A percentile compares a stretch with the other conserved stretches of the same genome.
Conservation (phyloP, 2,888 invertebrate species). For the Brachynemurus nebulosus region DNA sequence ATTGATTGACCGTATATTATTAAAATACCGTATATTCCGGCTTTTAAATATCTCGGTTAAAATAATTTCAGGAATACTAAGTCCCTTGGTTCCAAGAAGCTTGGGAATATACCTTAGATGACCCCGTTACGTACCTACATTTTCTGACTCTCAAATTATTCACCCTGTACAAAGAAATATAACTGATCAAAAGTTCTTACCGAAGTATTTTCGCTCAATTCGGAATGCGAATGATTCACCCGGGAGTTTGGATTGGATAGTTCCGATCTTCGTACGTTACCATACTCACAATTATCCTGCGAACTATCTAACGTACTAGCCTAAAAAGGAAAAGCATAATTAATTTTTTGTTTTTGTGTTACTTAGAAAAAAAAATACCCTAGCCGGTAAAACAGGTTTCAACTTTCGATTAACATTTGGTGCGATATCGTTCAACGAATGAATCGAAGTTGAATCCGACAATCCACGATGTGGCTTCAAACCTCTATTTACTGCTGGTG, state of each 20-base stretch:
- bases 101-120: no score
- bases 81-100: no score
- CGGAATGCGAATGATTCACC: conserved; percentile 32
- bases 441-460: conserved; percentile 32
- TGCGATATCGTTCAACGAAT: conserved; percentile 31
- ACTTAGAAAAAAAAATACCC: no score
- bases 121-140: no score
- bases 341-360: no score
- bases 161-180: no score
- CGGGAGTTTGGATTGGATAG: conserved; percentile 21
- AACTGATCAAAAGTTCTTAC: no score
- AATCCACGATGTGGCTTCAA: conserved; percentile 56
- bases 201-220: conserved; percentile 31
- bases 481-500: conserved; percentile 68
- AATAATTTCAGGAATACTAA: no score
- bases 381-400: conserved; percentile 34
- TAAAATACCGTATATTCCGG: no score
- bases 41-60: no score
- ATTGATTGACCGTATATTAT: no score
- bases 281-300: background rate
- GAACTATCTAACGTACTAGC: background rate
- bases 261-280: background rate
- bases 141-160: no score
- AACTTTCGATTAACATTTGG: conserved; percentile 48
- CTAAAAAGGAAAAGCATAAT: background rate